phyloP scores from a whole-genome alignment of 2,113 vertebrate species.

The Aleadryas rufinucha region DNA sequence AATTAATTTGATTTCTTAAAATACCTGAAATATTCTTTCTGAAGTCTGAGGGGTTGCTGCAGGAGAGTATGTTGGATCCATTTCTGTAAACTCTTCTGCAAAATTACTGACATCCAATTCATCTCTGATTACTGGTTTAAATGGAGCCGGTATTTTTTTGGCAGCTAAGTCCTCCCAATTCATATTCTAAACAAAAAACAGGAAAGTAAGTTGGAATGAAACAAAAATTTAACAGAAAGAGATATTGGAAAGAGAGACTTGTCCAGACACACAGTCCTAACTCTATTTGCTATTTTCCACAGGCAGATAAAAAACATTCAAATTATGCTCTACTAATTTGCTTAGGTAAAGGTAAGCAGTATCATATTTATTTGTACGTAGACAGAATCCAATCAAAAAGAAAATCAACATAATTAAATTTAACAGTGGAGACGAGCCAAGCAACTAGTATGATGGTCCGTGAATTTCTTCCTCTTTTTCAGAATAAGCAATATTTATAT shows the following conservation, averaged over 20 bases:
- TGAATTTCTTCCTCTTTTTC: neutral
- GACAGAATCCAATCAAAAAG: neutral
- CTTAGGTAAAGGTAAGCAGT: neutral
- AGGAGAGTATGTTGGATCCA: constrained; percentile 97
- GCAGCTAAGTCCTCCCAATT: constrained; percentile 95
- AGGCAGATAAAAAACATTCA: neutral
- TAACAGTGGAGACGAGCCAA: neutral
- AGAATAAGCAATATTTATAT: neutral
- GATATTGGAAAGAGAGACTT: neutral
- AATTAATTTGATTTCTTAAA: neutral
- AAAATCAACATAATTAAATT: neutral
- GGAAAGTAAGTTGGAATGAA: neutral
- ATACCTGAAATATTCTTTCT: constrained; percentile 95
- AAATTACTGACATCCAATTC: constrained; percentile 97
- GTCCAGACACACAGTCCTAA: neutral
- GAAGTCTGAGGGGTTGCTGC: constrained; percentile 93
- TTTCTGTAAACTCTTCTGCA: constrained; percentile 97
- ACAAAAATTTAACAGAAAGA: neutral
- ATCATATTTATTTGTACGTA: neutral
- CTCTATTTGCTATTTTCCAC: neutral
- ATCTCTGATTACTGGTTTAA: constrained; percentile 94
- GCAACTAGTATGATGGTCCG: neutral
- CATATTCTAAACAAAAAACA: constrained; percentile 81
- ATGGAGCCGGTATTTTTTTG: constrained; percentile 89
- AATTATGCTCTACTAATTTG: neutral